A percentile compares a stretch with the other conserved stretches of the same genome.
Conservation (phyloP, 2,797 vertebrate species). For the Lates japonicus region DNA sequence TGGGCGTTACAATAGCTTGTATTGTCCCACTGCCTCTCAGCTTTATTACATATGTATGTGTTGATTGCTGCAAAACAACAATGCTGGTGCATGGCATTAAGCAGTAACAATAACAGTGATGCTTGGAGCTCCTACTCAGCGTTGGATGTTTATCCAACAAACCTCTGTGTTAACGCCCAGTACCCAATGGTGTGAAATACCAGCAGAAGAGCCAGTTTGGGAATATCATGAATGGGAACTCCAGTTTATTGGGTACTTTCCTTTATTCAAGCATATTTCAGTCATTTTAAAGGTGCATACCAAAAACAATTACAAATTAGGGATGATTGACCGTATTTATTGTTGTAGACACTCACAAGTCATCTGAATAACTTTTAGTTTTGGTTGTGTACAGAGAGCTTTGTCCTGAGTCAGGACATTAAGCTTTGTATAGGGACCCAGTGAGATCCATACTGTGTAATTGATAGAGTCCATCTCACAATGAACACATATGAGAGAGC, state of each 20-base stretch:
- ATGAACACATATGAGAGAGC: conserved; percentile 71
- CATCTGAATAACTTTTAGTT: conserved; percentile 23
- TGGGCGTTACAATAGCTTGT: conserved; percentile 74
- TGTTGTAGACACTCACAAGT: background rate
- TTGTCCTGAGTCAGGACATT: conserved; percentile 16
- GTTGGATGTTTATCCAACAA: conserved; percentile 82
- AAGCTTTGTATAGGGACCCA: conserved; percentile 34
- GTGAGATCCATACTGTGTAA: conserved; percentile 58
- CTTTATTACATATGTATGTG: conserved; percentile 87
- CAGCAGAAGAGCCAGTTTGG: conserved; percentile 65
- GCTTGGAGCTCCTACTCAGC: conserved; percentile 83
- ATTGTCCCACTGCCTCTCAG: conserved; percentile 80
- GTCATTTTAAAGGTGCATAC: conserved; percentile 9
- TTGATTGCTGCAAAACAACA: conserved; percentile 86
- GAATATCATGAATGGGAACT: conserved; percentile 67
- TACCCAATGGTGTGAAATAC: conserved; percentile 75
- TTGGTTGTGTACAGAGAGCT: conserved; percentile 4
- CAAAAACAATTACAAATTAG: conserved; percentile 17
- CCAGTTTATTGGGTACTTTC: conserved; percentile 25
- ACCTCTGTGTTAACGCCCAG: conserved; percentile 77
- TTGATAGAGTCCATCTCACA: conserved; percentile 74
- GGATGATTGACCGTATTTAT: background rate
- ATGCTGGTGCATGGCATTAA: conserved; percentile 82
- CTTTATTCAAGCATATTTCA: conserved; percentile 3
- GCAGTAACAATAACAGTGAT: conserved; percentile 85